Base-by-base conservation (phyloP, 2,888 invertebrate genomes). In the Crepidodera aurea region DNA sequence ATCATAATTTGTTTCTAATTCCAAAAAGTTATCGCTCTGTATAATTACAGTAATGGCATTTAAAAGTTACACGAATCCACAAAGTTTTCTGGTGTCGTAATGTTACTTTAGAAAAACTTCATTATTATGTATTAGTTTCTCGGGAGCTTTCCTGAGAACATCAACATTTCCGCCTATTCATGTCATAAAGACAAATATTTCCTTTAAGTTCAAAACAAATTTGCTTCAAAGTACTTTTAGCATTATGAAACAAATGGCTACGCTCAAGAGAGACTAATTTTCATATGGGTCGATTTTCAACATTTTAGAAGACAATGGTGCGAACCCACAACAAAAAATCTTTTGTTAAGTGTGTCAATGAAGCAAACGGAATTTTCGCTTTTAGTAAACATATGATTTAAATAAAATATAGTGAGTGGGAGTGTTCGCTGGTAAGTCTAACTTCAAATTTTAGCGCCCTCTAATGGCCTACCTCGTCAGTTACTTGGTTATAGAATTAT, bases 111-210 rank as follows among this genome's bases (percentile, higher is more conserved):
- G 48, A 48, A 48, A 27, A 29, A 48, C 48, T 48, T 48, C 29
- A 48, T 48, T 48, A 48, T 48, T 48, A 48, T 48, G 48, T 48
- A 48, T 13, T 27, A 48, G 48, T 48, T 44, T 48, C 48, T 48
- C 48, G 13, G 7, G 15, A 27, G 27, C 12, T 48, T 48, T 48
- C 48, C 48, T 13, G 48, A 48, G 27, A 48, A 27, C 29, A 48
- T 48, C 48, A 48, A 48, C 48, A 48, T 27, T 48, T 48, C 48
- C 48, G 25, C 27, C 27, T 48, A 48, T 48, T 48, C 29, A 27
- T 48, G 48, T 27, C 48, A 48, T 27, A 27, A 48, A 48, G 48
- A 48, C 29, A 48, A 48, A 48, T 48, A 48, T 48, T 48, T 48
- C 48, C 48, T 48, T 48, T 48, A 48, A 48, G 15, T 48, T 48